phyloP scores from a whole-genome alignment of 2,113 vertebrate genomes.

The Pangasianodon hypophthalmus region DNA sequence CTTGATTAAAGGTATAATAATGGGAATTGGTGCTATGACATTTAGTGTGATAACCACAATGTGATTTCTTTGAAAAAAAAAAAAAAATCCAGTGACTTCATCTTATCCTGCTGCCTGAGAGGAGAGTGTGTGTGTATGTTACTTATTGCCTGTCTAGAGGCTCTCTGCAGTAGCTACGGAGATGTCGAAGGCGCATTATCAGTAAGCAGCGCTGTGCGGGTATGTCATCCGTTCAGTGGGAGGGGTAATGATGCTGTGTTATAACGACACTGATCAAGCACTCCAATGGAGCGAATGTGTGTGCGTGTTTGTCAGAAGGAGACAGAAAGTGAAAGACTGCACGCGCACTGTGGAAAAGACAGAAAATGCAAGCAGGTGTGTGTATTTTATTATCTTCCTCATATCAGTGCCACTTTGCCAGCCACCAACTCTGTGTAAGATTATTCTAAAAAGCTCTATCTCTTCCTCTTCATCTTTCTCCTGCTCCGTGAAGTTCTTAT shows the following conservation, averaged over 20 bases:
- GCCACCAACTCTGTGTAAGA: constrained; percentile 6
- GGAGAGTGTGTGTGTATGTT: constrained; percentile 17
- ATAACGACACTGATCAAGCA: constrained; percentile 45
- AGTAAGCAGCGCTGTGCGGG: constrained; percentile 28
- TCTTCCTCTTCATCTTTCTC: constrained; percentile 26
- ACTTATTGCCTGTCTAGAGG: constrained; percentile 41
- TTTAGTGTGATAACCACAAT: constrained; percentile 32
- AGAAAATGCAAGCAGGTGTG: not conserved
- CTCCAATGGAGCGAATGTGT: constrained; percentile 15
- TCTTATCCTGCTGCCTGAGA: constrained; percentile 15
- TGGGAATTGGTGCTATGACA: constrained; percentile 28
- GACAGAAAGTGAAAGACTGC: not conserved
- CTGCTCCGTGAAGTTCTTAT: constrained; percentile 28
- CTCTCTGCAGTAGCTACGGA: constrained; percentile 17
- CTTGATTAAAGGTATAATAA: constrained; percentile 40
- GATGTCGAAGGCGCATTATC: constrained; percentile 31
- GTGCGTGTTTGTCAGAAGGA: not conserved
- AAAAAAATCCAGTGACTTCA: constrained; percentile 6
- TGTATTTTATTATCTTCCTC: constrained; percentile 54
- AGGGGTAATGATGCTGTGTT: constrained; percentile 41
- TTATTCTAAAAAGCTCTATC: constrained; percentile 15
- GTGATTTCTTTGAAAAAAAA: constrained; percentile 3
- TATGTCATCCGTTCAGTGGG: constrained; percentile 38
- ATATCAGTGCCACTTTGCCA: constrained; percentile 64
- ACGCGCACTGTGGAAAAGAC: constrained; percentile 3